These are phyloP conservation scores for Dolichallabes microphthalmus DNA, from an alignment of 2,113 vertebrate species.

Conservation along the genomic window DNA sequence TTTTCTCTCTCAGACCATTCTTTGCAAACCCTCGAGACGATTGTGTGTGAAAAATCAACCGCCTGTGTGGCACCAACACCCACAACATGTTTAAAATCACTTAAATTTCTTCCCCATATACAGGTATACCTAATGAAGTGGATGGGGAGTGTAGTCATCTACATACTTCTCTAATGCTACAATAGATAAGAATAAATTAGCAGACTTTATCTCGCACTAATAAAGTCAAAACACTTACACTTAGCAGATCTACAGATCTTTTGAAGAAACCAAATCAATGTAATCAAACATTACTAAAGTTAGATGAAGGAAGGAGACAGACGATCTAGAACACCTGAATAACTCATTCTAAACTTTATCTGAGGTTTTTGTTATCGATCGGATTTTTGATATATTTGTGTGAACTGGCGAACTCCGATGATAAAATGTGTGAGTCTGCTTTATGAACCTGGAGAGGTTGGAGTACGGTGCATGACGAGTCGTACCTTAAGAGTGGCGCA, in stretches of 20 bases:
- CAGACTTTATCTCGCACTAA: background rate
- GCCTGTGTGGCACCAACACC: too few relatives aligned
- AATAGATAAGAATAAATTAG: background rate
- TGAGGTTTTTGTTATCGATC: background rate
- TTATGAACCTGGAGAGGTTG: background rate
- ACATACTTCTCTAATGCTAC: background rate
- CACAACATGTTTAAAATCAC: too few relatives aligned
- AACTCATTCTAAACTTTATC: background rate
- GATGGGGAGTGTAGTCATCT: too few relatives aligned
- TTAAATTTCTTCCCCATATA: too few relatives aligned
- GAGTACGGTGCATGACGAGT: background rate
- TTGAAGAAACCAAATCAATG: background rate
- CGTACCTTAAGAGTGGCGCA: constrained; percentile 93
- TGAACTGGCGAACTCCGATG: background rate
- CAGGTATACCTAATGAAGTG: too few relatives aligned
- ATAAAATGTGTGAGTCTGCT: background rate
- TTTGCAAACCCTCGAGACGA: too few relatives aligned
- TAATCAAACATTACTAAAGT: background rate
- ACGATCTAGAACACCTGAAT: background rate
- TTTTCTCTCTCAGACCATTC: too few relatives aligned
- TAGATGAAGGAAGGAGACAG: background rate
- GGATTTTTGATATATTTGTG: background rate
- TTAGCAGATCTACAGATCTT: background rate
- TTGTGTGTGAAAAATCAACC: too few relatives aligned
- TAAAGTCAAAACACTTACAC: background rate